These are phyloP conservation scores for Oryzias curvinotus DNA, from an alignment of 2,113 vertebrate species.

Conservation along the genomic window DNA sequence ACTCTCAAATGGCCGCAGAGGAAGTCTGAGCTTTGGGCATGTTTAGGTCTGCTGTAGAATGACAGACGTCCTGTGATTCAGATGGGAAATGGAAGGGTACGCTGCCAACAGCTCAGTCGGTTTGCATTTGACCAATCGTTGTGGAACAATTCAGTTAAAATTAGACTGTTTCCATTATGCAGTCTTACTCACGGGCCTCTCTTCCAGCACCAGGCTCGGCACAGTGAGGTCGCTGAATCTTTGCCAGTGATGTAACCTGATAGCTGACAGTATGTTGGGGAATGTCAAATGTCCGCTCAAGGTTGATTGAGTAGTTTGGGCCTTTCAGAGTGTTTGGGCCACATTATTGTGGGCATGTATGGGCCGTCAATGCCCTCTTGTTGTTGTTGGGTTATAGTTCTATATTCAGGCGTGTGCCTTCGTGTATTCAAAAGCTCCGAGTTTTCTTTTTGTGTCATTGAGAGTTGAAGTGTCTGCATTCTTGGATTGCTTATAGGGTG, in stretches of 20 bases:
- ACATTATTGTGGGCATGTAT: constrained; percentile 31
- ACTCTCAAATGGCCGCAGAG: background rate
- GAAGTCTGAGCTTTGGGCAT: background rate
- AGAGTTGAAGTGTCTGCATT: background rate
- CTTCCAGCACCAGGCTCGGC: constrained; percentile 22
- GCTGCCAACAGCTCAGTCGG: constrained; percentile 11
- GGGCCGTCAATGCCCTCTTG: constrained; percentile 4
- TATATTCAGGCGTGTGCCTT: background rate
- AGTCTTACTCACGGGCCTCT: constrained; percentile 37
- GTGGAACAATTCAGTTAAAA: constrained; percentile 63
- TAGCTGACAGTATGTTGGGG: constrained; percentile 70
- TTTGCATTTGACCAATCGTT: constrained; percentile 32
- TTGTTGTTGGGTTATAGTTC: constrained; percentile 6
- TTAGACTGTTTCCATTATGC: constrained; percentile 54
- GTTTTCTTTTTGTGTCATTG: constrained; percentile 10
- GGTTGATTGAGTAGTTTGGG: constrained; percentile 33
- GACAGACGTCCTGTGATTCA: constrained; percentile 13
- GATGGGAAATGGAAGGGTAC: constrained; percentile 10
- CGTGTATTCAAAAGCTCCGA: background rate
- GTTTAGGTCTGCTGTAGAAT: constrained; percentile 3
- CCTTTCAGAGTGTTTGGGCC: constrained; percentile 29
- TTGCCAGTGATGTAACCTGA: constrained; percentile 70
- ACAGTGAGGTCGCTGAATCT: constrained; percentile 49
- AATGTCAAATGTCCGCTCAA: constrained; percentile 67
- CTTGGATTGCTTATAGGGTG: background rate